Base-by-base conservation (phyloP, 2,797 vertebrate genomes). In the Amazona finschi region DNA sequence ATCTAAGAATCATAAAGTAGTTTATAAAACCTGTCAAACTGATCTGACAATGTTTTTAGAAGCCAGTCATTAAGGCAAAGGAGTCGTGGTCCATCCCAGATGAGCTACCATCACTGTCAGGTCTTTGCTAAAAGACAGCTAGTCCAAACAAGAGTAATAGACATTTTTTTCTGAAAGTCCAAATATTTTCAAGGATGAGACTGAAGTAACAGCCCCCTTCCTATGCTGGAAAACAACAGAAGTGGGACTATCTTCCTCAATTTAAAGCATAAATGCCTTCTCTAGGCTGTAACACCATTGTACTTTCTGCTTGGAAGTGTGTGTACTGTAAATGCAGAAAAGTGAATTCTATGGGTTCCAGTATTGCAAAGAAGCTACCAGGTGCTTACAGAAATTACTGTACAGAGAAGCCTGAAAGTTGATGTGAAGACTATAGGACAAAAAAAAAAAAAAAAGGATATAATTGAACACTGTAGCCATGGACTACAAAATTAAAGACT, bases 401-500 rank as follows among this genome's bases (percentile, higher is more conserved):
- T 36, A 86, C 15, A 70, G 55, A 72, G 28, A 58, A 27, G 58
- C 38, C 33, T 79, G 25, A 77, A 77, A 91, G 79, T 43, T 90
- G 49, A 84, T 46, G n/a, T 53, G 79, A 91, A 87, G 75, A 89
- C 55, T 36, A 18, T 39, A 36, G 41, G 62, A 71, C 6, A 5
- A 25, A 24, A 11, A 11, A 33, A 7, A 55, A 33, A 33, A 57
- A 57, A 57, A 36, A 58, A 24, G 58, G 70, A 91, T 65, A 61
- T 55, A 61, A 87, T 52, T 80, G 58, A 94, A 87, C 46, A 77
- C 31, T 4, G 14, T 82, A 96, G 71, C 55, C 71, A 74, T 67
- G 53, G 78, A 93, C 89, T 83, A 87, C 71, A 79, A 82, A 93
- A 96, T 92, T 70, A 92, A 90, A 88, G 58, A 74, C 71, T 93